These are phyloP conservation scores for Anthoscopus minutus DNA, from an alignment of 2,113 vertebrate species.

Conservation along the genomic window DNA sequence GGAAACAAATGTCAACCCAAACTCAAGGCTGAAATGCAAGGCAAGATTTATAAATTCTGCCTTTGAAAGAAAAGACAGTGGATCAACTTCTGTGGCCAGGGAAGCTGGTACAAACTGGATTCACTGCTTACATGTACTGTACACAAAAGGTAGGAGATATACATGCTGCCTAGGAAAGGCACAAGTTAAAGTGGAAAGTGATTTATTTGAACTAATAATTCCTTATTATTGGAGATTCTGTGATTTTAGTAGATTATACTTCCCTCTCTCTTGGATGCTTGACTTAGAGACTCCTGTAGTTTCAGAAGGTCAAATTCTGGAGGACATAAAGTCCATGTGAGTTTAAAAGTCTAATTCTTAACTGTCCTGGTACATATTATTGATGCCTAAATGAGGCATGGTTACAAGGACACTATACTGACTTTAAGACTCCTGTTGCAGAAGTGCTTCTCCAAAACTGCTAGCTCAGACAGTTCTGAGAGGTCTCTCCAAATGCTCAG, in stretches of 20 bases:
- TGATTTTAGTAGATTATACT: not conserved
- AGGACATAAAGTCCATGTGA: not conserved
- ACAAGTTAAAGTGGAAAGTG: not conserved
- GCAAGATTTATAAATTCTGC: not conserved
- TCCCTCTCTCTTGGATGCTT: not conserved
- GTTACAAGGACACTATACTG: not conserved
- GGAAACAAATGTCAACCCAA: constrained; percentile 34
- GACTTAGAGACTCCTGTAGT: not conserved
- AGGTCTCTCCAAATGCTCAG: not conserved
- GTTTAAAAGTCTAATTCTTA: not conserved
- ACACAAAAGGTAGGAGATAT: not conserved
- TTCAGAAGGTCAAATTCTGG: not conserved
- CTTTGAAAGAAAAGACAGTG: not conserved
- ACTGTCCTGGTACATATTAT: not conserved
- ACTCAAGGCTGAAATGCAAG: not conserved
- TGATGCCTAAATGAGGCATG: not conserved
- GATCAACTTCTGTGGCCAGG: not conserved
- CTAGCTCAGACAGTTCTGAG: not conserved
- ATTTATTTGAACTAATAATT: not conserved
- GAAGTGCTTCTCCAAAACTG: not conserved
- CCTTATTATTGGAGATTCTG: not conserved
- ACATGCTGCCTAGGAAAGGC: not conserved
- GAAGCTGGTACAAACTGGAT: not conserved
- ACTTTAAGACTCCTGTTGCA: not conserved
- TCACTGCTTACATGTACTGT: not conserved